These are phyloP conservation scores for Dryobotodes eremita DNA, from an alignment of 2,888 invertebrate species.

Conservation along the genomic window DNA sequence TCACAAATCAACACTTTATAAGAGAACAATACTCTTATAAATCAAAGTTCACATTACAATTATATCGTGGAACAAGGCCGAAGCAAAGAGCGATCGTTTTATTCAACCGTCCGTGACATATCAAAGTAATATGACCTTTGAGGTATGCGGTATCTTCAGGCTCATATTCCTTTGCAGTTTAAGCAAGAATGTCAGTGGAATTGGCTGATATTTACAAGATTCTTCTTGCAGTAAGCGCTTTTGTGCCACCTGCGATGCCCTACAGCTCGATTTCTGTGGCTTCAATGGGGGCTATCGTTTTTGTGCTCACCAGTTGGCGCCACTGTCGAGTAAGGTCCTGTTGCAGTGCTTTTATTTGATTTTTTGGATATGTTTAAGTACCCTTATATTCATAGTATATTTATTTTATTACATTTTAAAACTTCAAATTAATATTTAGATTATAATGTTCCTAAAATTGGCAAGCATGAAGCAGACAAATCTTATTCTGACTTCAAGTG, in stretches of 20 bases:
- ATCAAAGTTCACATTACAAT: slow-evolving; percentile 47
- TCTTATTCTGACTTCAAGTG: too few relatives aligned
- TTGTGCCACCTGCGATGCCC: slow-evolving; percentile 8
- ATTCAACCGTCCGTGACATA: slow-evolving; percentile 67
- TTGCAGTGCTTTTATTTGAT: too few relatives aligned
- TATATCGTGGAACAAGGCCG: slow-evolving; percentile 40
- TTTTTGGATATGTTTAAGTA: too few relatives aligned
- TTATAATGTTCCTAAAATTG: too few relatives aligned
- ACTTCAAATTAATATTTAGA: too few relatives aligned
- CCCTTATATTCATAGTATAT: too few relatives aligned
- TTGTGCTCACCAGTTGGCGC: too few relatives aligned
- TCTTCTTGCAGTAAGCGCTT: slow-evolving; percentile 6
- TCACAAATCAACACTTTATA: slow-evolving; percentile 21
- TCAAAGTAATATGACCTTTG: slow-evolving; percentile 59
- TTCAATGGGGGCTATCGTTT: too few relatives aligned
- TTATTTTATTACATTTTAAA: too few relatives aligned
- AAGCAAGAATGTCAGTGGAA: slow-evolving; percentile 26
- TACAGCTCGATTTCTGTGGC: neutral
- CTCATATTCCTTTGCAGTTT: slow-evolving; percentile 37
- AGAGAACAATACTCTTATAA: slow-evolving; percentile 25
- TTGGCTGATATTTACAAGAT: slow-evolving; percentile 19
- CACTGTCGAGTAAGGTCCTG: too few relatives aligned
- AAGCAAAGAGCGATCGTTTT: slow-evolving; percentile 36
- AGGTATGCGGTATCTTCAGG: slow-evolving; percentile 47
- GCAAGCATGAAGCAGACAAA: too few relatives aligned